Conservation (phyloP, 1,140 invertebrate genomes). For the Drosophila insularis region DNA sequence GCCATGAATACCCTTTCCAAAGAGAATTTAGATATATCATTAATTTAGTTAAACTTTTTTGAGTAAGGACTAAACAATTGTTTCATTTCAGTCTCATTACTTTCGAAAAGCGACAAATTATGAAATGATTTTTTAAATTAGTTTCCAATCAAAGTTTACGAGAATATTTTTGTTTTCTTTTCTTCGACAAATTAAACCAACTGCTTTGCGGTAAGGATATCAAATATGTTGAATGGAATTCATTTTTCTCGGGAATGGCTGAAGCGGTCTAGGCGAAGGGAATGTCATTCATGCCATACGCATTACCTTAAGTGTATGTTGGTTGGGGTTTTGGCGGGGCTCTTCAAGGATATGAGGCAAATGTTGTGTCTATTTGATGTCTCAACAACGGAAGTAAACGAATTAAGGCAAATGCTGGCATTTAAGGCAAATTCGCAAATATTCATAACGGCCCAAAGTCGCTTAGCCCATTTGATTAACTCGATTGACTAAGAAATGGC, state of each 20-base stretch:
- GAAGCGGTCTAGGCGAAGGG: neutral
- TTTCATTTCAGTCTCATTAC: too few species aligned
- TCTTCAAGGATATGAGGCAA: conserved; percentile 12
- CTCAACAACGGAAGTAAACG: conserved; percentile 23
- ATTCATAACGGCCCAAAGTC: conserved; percentile 6
- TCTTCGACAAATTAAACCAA: neutral
- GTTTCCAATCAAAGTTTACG: too few species aligned
- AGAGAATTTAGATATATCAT: too few species aligned
- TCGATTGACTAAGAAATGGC: conserved; percentile 31
- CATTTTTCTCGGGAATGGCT: neutral
- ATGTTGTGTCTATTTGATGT: conserved; percentile 30
- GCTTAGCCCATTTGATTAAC: conserved; percentile 32
- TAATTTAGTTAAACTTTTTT: too few species aligned
- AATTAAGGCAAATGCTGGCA: conserved; percentile 16
- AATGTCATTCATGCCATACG: conserved; percentile 35
- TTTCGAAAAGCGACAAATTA: too few species aligned
- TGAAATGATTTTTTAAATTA: too few species aligned
- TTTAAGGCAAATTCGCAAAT: conserved; percentile 13
- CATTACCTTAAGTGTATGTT: conserved; percentile 16
- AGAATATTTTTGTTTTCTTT: too few species aligned
- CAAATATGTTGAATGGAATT: conserved; percentile 13
- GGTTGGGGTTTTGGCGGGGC: neutral
- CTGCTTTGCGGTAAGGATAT: neutral
- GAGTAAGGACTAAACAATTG: too few species aligned
- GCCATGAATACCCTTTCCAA: neutral